Percentiles rank a stretch among this genome's conserved stretches.
These are phyloP conservation scores for Myotis yumanensis DNA, from an alignment of 2,113 vertebrate species.

Conservation along the genomic window DNA sequence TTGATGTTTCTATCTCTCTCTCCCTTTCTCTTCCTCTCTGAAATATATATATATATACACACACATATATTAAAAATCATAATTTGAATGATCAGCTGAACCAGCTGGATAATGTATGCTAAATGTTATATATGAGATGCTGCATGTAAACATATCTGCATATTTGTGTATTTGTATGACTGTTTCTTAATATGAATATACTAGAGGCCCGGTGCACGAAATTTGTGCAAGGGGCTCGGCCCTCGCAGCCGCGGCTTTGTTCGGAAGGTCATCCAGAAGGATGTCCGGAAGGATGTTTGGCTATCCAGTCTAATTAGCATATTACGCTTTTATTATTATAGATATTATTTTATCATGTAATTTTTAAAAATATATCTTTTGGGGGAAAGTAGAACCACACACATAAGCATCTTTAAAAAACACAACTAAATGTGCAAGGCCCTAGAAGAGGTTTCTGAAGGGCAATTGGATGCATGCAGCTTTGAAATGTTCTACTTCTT, in stretches of 20 bases:
- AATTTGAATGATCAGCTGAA: conserved; percentile 14
- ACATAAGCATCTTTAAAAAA: not conserved
- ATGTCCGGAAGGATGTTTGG: too few species aligned
- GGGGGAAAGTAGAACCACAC: not conserved
- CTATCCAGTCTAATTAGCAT: too few species aligned
- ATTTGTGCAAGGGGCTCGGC: too few species aligned
- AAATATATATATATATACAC: too few species aligned
- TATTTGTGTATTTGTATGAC: not conserved
- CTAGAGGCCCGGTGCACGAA: too few species aligned
- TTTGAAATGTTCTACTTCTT: conserved; percentile 59
- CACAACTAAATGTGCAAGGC: not conserved
- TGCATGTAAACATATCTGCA: not conserved
- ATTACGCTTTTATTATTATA: too few species aligned
- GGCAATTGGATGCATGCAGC: not conserved
- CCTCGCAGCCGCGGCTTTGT: too few species aligned
- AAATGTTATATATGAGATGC: not conserved
- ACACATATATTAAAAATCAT: too few species aligned
- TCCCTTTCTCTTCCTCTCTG: too few species aligned
- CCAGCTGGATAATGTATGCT: not conserved
- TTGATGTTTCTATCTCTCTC: too few species aligned
- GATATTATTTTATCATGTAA: conserved; percentile 33
- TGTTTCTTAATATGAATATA: not conserved
- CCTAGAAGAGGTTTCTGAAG: conserved; percentile 56
- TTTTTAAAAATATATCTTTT: not conserved
- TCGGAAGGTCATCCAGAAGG: too few species aligned